A percentile compares a stretch with the other conserved stretches of the same genome.
Conservation (phyloP, 2,888 invertebrate genomes). For the Linnaemya tessellans region DNA sequence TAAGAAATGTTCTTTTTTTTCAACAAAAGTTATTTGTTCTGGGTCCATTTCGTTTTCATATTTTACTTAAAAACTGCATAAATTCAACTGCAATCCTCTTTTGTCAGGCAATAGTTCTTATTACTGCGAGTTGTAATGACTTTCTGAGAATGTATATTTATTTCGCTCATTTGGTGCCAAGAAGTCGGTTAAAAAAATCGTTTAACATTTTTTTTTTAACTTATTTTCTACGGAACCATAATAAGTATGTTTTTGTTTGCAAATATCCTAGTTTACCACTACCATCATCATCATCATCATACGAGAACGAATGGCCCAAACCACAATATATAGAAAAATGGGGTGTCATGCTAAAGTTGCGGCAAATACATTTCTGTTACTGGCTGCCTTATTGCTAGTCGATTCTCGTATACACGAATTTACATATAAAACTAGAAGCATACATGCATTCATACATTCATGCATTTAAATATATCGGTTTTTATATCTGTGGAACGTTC, state of each 20-base stretch:
- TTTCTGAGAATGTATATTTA: constrained; percentile 23
- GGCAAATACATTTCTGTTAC: neutral
- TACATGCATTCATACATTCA: neutral
- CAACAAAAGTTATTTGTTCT: neutral
- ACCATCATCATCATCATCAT: neutral
- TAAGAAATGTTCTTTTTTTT: too few relatives aligned
- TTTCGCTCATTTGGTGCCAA: constrained; percentile 64
- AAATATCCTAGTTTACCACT: constrained; percentile 19
- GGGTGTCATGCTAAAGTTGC: constrained; percentile 29
- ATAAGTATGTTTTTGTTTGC: constrained; percentile 17
- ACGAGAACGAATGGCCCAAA: neutral
- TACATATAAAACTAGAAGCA: neutral
- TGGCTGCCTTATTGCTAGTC: neutral
- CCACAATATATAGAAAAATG: constrained; percentile 10
- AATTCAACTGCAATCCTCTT: neutral
- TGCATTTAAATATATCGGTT: neutral
- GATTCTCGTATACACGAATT: neutral
- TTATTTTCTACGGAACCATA: neutral
- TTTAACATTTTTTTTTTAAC: constrained; percentile 1
- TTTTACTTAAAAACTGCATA: neutral
- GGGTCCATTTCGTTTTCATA: neutral
- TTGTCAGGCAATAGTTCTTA: neutral
- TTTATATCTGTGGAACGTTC: constrained; percentile 11
- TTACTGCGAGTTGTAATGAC: neutral
- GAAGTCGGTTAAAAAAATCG: constrained; percentile 63